Conservation (phyloP, 2,888 invertebrate genomes). For the Chrysolina haemoptera region DNA sequence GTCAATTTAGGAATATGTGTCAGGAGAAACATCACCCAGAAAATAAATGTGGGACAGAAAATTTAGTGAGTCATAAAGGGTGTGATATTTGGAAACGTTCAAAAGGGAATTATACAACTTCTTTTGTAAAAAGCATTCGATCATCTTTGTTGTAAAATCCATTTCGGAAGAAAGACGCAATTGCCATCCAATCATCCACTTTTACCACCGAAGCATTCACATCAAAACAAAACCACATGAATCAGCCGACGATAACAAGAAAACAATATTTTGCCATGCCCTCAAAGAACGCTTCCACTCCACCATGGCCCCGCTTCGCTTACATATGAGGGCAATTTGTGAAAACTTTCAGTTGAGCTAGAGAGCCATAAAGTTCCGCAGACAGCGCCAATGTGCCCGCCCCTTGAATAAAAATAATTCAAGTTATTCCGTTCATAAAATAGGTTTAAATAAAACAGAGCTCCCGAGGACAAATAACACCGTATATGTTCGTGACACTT, state of each 20-base stretch:
- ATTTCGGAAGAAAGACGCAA: not conserved
- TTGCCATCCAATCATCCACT: not conserved
- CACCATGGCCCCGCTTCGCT: conserved; percentile 5
- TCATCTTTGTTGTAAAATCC: too few relatives aligned
- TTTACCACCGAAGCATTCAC: not conserved
- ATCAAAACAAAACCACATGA: not conserved
- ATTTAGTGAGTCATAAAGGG: too few relatives aligned
- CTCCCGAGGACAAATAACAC: conserved; percentile 59
- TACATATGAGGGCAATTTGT: conserved; percentile 33
- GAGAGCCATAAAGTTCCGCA: conserved; percentile 36
- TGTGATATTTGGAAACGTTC: too few relatives aligned
- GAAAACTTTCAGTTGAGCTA: conserved; percentile 32
- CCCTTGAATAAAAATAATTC: conserved; percentile 50
- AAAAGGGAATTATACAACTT: too few relatives aligned
- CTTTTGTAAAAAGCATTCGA: too few relatives aligned
- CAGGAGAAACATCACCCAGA: too few relatives aligned
- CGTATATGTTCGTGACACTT: conserved; percentile 56
- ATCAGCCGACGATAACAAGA: conserved; percentile 7
- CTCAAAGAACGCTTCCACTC: conserved; percentile 12
- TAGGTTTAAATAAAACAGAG: conserved; percentile 58
- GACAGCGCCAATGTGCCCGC: conserved; percentile 28
- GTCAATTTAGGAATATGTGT: too few relatives aligned
- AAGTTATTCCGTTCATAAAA: conserved; percentile 53
- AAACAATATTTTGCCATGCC: conserved; percentile 8
- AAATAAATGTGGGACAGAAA: too few relatives aligned